Conservation (phyloP, 2,113 vertebrate genomes). For the Sylvietta virens region DNA sequence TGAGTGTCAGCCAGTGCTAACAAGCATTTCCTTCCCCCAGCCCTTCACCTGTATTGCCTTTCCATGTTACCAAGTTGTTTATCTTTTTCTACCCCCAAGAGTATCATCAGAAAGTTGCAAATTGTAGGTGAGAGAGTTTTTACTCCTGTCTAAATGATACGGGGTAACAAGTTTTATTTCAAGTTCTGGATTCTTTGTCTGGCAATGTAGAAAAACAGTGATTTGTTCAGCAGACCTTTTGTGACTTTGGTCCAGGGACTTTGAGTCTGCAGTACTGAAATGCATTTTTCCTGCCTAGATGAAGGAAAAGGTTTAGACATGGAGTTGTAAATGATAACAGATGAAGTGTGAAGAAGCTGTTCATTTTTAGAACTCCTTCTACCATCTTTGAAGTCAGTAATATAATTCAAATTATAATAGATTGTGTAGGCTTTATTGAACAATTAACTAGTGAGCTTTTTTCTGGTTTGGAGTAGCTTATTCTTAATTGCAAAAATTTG, state of each 20-base stretch:
- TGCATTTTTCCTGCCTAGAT: neutral
- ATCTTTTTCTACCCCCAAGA: neutral
- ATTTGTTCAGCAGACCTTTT: neutral
- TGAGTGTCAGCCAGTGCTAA: neutral
- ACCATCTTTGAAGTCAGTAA: neutral
- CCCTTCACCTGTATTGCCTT: neutral
- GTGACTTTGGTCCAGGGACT: neutral
- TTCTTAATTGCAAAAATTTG: neutral
- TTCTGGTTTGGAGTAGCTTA: neutral
- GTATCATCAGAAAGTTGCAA: neutral
- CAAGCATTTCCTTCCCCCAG: neutral
- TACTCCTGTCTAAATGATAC: neutral
- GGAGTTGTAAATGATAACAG: neutral
- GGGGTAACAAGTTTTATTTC: neutral
- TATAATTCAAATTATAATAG: neutral
- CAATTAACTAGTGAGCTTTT: neutral
- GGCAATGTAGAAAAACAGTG: neutral
- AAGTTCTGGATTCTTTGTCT: neutral
- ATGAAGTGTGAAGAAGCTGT: conserved; percentile 10
- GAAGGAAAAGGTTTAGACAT: neutral
- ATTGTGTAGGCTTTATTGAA: neutral
- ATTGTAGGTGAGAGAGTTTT: neutral
- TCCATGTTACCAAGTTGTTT: neutral
- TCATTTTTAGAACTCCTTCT: conserved; percentile 2
- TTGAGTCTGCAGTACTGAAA: neutral